Evolutionary conservation across 2,888 invertebrate genomes (phyloP).

Genomic region (Tigriopus californicus): DNA sequence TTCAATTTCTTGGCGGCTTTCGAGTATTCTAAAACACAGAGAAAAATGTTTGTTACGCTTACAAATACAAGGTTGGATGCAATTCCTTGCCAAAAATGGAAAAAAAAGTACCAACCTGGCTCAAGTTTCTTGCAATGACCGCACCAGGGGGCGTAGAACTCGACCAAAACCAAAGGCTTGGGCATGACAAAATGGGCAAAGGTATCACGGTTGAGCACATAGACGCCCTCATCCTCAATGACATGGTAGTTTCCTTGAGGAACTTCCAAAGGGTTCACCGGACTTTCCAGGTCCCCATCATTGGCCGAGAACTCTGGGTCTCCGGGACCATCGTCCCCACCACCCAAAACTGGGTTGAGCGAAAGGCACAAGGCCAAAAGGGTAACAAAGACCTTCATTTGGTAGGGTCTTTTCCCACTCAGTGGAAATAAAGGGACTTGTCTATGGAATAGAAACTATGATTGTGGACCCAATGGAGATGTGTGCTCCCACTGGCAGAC

Average conservation of each 20-base stretch:
- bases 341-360: not conserved
- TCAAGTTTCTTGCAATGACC: constrained; percentile 38
- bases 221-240: constrained; percentile 29
- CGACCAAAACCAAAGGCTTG: constrained; percentile 31
- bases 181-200: constrained; percentile 28
- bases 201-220: constrained; percentile 29
- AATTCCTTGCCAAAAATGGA: not conserved
- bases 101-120: constrained; percentile 26
- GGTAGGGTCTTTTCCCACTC: no score
- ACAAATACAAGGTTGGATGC: not conserved
- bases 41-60: not conserved
- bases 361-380: not conserved
- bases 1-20: constrained; percentile 31
- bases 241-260: constrained; percentile 24
- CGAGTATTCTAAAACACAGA: constrained; percentile 25
- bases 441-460: no score
- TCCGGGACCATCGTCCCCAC: constrained; percentile 6
- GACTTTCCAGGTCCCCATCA: constrained; percentile 17
- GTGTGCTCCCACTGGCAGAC: no score
- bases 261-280: constrained; percentile 22
- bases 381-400: not conserved
- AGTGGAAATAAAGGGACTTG: no score
- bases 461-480: no score
- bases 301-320: constrained; percentile 7
- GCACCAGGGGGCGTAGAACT: constrained; percentile 42